Conservation (phyloP, 2,888 invertebrate species). For the Proisotoma minuta region DNA sequence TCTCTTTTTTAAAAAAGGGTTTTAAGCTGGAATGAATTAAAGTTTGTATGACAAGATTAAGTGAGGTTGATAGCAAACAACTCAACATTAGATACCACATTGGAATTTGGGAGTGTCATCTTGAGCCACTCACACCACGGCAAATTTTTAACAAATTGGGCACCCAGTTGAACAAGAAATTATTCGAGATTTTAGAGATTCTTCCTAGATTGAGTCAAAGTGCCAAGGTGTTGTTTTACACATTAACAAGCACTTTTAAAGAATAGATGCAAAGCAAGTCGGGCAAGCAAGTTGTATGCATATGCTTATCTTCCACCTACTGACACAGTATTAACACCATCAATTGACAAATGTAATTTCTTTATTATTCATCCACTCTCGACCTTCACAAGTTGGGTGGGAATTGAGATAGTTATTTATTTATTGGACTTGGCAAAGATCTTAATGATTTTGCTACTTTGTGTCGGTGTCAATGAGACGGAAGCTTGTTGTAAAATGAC, state of each 20-base stretch:
- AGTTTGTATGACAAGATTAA: background rate
- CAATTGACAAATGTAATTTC: background rate
- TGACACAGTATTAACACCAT: background rate
- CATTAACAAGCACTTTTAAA: too few relatives aligned
- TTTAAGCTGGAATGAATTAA: background rate
- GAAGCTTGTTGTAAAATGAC: background rate
- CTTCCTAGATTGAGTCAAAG: too few relatives aligned
- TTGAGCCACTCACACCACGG: background rate
- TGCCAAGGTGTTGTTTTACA: slow-evolving; percentile 5
- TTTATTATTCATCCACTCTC: background rate
- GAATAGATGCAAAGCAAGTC: too few relatives aligned
- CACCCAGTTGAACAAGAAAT: slow-evolving; percentile 7
- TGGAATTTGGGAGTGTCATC: slow-evolving; percentile 19
- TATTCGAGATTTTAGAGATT: slow-evolving; percentile 4
- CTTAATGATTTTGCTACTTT: background rate
- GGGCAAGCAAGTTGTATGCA: too few relatives aligned
- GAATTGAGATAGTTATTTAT: too few relatives aligned
- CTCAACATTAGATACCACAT: slow-evolving; percentile 1
- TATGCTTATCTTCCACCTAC: too few relatives aligned
- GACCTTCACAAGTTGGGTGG: background rate
- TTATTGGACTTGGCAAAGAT: background rate
- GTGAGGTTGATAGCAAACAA: slow-evolving; percentile 3
- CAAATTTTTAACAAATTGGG: slow-evolving; percentile 16
- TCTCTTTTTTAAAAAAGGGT: background rate
- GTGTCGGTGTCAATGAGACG: background rate